Conservation (phyloP, 2,888 invertebrate genomes). For the Drosophila flavopinicola region DNA sequence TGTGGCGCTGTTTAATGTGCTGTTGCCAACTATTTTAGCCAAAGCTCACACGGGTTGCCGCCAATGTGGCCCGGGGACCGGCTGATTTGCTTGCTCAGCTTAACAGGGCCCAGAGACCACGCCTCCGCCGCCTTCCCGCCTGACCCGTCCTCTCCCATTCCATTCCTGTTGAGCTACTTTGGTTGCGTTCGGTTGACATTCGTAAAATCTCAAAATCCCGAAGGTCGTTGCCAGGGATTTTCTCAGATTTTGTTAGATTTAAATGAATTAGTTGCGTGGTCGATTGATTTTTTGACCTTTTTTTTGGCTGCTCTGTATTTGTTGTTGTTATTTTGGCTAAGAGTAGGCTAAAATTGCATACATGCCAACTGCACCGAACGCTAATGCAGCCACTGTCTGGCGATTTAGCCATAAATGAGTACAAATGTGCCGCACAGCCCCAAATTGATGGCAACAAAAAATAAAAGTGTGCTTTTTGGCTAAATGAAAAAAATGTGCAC, state of each 20-base stretch:
- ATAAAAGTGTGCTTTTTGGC: conserved; percentile 50
- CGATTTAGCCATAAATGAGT: conserved; percentile 45
- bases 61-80: conserved; percentile 51
- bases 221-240: conserved; percentile 85
- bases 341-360: conserved; percentile 52
- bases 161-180: conserved; percentile 58
- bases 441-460: conserved; percentile 41
- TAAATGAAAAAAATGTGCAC: conserved; percentile 59
- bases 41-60: conserved; percentile 77
- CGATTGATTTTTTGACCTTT: conserved; percentile 85
- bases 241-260: conserved; percentile 85
- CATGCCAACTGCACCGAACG: neutral
- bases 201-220: conserved; percentile 85
- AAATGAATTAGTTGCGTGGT: conserved; percentile 85
- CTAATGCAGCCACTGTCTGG: conserved; percentile 1
- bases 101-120: conserved; percentile 49
- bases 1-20: conserved; percentile 74
- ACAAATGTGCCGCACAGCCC: conserved; percentile 51
- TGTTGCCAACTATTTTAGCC: conserved; percentile 82
- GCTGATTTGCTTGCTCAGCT: conserved; percentile 77
- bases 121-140: conserved; percentile 11
- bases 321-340: conserved; percentile 23
- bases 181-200: conserved; percentile 83
- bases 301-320: conserved; percentile 40
- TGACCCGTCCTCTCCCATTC: conserved; percentile 17